Evolutionary conservation across 2,888 invertebrate species (phyloP), one percentile per base, ranked within the genome.

Genomic region (Harpalus rubripes): DNA sequence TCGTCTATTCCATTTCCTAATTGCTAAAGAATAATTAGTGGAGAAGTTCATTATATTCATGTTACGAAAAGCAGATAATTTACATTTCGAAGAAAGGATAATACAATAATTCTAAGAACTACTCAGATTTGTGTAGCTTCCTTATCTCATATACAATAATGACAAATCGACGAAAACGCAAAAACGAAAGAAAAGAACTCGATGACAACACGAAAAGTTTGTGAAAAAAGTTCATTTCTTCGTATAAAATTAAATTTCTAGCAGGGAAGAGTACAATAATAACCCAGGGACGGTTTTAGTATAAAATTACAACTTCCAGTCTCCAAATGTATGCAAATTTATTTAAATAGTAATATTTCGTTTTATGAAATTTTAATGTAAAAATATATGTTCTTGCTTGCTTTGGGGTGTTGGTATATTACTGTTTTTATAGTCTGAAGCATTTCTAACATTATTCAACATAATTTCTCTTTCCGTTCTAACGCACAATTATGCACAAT

Each of bases 171-270:
- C 68, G 68, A 68, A 68, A 39, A 39, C 39, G 15, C 39, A 68
- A 68, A 26, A 68, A 68, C n/a, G 39, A 68, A 68, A 68, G n/a
- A 68, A 52, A 68, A 68, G 39, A 68, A 39, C 32, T n/a, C 15
- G 6, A 7, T 39, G 68, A 68, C 39, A 68, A 39, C 68, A 32
- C n/a, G 26, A n/a, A 52, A 74, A 74, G 52, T 74, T 74, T 74
- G 5, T 32, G 56, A 52, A 74, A 74, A 44, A 74, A 74, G 74
- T 74, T 22, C 74, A 74, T 16, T 74, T 74, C 74, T 74, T 56
- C 52, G 74, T 52, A 74, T 52, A 16, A 74, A 74, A 74, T 78
- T 58, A 56, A 58, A 78, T 78, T 68, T 58, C 78, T 78, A 39
- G 15, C 56, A 32, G n/a, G 56, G 52, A 74, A 78, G 78, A 58